A percentile compares a stretch with the other conserved stretches of the same genome.
Conservation (phyloP, 2,113 vertebrate species). For the Apus apus region DNA sequence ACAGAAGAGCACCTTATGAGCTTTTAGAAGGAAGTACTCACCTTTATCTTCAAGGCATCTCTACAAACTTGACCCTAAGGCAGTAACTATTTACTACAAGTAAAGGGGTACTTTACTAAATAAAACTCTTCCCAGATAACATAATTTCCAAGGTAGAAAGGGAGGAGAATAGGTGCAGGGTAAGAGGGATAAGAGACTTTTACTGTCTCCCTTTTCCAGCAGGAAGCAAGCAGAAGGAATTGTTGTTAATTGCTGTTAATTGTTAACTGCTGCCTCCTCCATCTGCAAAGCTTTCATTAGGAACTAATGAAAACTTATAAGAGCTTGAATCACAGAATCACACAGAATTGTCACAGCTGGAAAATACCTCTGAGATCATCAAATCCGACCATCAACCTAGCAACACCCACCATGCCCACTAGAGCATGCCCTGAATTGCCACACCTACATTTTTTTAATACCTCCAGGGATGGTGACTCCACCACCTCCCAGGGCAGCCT, state of each 20-base stretch:
- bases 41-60: not conserved
- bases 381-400: too few relatives aligned
- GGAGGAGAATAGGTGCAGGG: not conserved
- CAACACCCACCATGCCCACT: too few relatives aligned
- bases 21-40: not conserved
- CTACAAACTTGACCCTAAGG: not conserved
- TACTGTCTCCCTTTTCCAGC: conserved; percentile 41
- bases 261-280: conserved; percentile 47
- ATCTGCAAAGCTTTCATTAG: conserved; percentile 30
- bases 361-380: too few relatives aligned
- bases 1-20: not conserved
- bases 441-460: too few relatives aligned
- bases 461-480: too few relatives aligned
- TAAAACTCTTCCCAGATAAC: not conserved
- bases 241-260: conserved; percentile 56
- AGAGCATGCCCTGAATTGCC: too few relatives aligned
- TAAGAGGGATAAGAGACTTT: conserved; percentile 1
- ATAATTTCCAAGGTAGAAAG: not conserved
- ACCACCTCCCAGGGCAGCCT: too few relatives aligned
- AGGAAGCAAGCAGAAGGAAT: conserved; percentile 40
- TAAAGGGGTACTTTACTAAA: not conserved
- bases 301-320: conserved; percentile 9
- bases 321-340: not conserved
- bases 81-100: not conserved
- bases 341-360: too few relatives aligned